Percentiles rank a stretch among this genome's conserved stretches.
These are phyloP conservation scores for Conchocele bisecta DNA, from an alignment of 2,888 invertebrate genomes.

Conservation along the genomic window DNA sequence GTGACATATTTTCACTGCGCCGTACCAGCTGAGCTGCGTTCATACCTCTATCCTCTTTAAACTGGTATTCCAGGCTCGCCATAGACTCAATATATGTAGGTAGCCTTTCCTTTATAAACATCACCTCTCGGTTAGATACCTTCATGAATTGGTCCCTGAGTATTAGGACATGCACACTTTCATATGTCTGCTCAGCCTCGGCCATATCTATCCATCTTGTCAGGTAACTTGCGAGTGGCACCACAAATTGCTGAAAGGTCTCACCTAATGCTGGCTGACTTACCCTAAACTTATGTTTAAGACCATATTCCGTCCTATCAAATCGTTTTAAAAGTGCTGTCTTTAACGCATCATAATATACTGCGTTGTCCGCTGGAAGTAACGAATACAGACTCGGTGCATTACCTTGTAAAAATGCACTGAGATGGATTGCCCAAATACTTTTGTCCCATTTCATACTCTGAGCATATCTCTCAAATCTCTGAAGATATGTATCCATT, in stretches of 20 bases:
- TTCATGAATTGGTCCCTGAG: conserved; percentile 9
- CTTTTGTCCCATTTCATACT: conserved; percentile 7
- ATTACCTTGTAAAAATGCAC: conserved; percentile 18
- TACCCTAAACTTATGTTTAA: conserved; percentile 4
- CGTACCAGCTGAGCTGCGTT: too few species aligned
- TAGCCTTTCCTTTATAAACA: too few species aligned
- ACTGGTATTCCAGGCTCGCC: too few species aligned
- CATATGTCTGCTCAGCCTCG: neutral
- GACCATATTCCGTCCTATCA: conserved; percentile 17
- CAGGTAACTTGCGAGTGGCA: conserved; percentile 1
- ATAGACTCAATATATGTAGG: too few species aligned
- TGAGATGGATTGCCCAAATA: conserved; percentile 13
- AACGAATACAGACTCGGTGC: conserved; percentile 9
- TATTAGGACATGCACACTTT: neutral
- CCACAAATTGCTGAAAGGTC: conserved; percentile 7
- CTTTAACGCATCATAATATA: conserved; percentile 2
- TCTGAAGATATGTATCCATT: too few species aligned
- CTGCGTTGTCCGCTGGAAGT: neutral
- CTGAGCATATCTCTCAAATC: too few species aligned
- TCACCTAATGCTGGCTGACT: conserved; percentile 6
- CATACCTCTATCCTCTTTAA: too few species aligned
- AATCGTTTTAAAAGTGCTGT: conserved; percentile 9
- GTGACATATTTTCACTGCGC: too few species aligned
- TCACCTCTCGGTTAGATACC: too few species aligned
- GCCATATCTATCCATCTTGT: conserved; percentile 8